Base-by-base conservation (phyloP, 2,888 invertebrate species). In the Ormyrus rosae region DNA sequence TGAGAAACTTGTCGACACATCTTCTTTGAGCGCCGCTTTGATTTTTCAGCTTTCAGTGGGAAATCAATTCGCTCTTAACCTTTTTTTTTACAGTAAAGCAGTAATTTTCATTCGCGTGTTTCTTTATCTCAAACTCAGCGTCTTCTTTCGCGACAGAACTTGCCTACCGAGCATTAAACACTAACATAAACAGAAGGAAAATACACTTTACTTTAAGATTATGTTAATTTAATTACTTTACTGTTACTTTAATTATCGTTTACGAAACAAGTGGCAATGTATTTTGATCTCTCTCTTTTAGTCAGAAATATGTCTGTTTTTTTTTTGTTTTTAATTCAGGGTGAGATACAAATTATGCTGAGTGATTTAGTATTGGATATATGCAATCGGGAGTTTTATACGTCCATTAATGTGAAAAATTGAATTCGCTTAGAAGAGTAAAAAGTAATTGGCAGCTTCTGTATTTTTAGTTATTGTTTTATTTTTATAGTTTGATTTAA, bases 281-380 rank as follows among this genome's bases (percentile, higher is more conserved):
- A 90, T 90, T 93, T 94, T 94, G 94, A 94, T 94, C 94, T 94
- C 94, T 94, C 92, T 94, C 92, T 93, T 93, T 93, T 94, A 94
- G 93, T 94, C 94, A 94, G 93, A 93, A 93, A 93, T 93, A 92
- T 92, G 92, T 89, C 88, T 86, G 83, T 86, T 87, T 84, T 83
- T 84, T 83, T 85, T 84, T 86, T 83, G 84, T 89, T 89, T 89
- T 89, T 88, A 86, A 87, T 88, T 87, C 87, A 87, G 86, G 87
- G 85, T 88, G 88, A 88, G 86, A 88, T 86, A 83, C 84, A 85
- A 86, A 86, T 84, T 86, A 88, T 85, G 84, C 84, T 87, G 84
- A 85, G 85, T 84, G 85, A 84, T 85, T 78, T 84, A 80, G 34
- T 84, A 86, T 85, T 85, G 85, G 85, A 86, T 84, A 86, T 76